Base-by-base conservation (phyloP, 2,888 invertebrate genomes). In the Adelphocoris suturalis region DNA sequence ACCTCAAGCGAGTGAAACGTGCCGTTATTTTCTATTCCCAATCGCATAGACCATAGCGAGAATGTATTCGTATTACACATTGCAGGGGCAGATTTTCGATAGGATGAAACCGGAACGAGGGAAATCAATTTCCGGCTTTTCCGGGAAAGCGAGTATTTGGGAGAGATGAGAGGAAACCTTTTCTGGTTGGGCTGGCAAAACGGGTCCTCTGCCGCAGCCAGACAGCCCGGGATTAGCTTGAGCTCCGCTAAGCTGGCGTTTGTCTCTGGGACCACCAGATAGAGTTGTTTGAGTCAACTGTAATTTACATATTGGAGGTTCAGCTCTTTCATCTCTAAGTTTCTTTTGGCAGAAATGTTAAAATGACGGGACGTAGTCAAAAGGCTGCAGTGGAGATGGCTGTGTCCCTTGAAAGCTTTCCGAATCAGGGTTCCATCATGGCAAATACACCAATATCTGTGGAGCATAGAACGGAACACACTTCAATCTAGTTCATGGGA, bases 91-190 rank as follows among this genome's bases (percentile, higher is more conserved):
- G 23, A 12, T 68, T 23, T 12, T 13, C 23, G 68, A 68, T 9
- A 23, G 68, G 19, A 68, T 68, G 68, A 68, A 68, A 68, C 68
- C 11, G 61, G 27, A 68, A n/a, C 68, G 68, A 9, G 68, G 23
- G 68, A 68, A 68, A 68, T 68, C 68, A 68, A 68, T 68, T 68
- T 68, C 68, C 68, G 68, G 68, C 11, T 68, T 68, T 68, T 68
- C 68, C 68, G 68, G 68, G 14, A 23, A 23, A 68, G 23, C 68
- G 68, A 0, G 68, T 13, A 68, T 68, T 68, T 23, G 68, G 12
- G 68, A 57, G 57, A 57, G 57, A 37, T 52, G 16, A 16, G 16
- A 16, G 61, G 68, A 68, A 68, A 68, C n/a, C 68, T 68, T 68
- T 68, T 68, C 68, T 68, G 68, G 68, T 23, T 9, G 19, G 7